Percentiles rank a stretch among this genome's conserved stretches.
These are phyloP conservation scores for Rhimphoctona megacephalus DNA, from an alignment of 2,888 invertebrate genomes.

Conservation along the genomic window DNA sequence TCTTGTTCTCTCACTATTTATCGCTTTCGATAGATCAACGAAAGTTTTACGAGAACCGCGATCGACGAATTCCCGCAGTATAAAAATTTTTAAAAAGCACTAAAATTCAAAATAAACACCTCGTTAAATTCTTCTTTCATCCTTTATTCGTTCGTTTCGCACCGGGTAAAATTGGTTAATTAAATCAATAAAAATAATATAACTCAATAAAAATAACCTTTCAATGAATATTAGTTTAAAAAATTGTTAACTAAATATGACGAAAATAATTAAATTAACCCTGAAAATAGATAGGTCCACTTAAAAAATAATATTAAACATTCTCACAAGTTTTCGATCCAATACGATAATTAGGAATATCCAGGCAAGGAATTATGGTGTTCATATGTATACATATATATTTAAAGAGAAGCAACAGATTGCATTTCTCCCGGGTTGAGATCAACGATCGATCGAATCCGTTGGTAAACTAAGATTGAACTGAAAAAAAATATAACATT, in stretches of 20 bases:
- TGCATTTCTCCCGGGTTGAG: not conserved
- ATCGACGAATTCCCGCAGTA: not conserved
- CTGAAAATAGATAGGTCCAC: not conserved
- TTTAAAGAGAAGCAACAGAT: slow-evolving; percentile 11
- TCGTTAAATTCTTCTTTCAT: not conserved
- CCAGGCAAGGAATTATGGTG: not conserved
- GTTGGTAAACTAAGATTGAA: not conserved
- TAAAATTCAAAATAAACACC: not conserved
- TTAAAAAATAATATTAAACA: not conserved
- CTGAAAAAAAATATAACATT: not conserved
- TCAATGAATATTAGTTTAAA: not conserved
- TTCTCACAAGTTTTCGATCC: not conserved
- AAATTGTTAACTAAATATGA: not conserved
- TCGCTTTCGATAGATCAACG: slow-evolving; percentile 13
- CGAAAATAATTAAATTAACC: not conserved
- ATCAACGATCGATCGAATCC: slow-evolving; percentile 4
- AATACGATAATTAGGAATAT: not conserved
- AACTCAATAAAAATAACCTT: not conserved
- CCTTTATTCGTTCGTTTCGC: not conserved
- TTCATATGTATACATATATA: not conserved
- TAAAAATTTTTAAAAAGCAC: not conserved
- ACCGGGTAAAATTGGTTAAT: not conserved
- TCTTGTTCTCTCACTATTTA: slow-evolving; percentile 4
- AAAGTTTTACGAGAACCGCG: slow-evolving; percentile 12
- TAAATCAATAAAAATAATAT: not conserved